phyloP scores from a whole-genome alignment of 1,140 invertebrate genomes.

The Leptinotarsa texana region DNA sequence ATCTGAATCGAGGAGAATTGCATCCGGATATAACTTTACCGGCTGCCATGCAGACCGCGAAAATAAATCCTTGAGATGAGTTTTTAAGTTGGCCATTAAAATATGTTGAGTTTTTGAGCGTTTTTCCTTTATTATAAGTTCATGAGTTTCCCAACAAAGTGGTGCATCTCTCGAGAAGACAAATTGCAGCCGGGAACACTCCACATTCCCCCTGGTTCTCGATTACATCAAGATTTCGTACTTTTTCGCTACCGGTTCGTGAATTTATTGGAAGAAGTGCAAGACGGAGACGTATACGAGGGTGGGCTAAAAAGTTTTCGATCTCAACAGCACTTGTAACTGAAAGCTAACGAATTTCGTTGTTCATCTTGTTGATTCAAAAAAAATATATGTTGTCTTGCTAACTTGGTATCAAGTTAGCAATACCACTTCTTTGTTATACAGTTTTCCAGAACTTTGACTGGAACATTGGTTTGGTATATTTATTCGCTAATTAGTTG shows the following conservation, averaged over 20 bases:
- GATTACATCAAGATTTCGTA: not conserved
- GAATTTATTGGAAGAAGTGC: not conserved
- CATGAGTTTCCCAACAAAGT: conserved; percentile 3
- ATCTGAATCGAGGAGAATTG: not conserved
- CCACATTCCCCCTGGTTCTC: not conserved
- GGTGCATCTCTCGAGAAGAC: not conserved
- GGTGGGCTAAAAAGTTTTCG: no score
- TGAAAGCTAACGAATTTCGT: no score
- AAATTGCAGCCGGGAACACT: not conserved
- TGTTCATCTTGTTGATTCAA: no score
- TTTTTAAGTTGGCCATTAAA: conserved; percentile 6
- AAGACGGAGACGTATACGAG: not conserved
- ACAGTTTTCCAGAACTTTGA: no score
- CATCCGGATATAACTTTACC: not conserved
- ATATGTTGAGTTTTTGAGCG: not conserved
- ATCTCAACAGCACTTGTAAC: no score
- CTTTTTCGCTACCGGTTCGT: not conserved
- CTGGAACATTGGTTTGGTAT: no score
- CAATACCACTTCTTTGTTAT: no score
- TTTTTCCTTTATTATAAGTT: conserved; percentile 6
- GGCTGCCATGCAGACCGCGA: not conserved
- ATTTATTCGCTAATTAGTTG: no score
- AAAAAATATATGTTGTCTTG: no score
- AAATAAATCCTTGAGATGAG: not conserved
- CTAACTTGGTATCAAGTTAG: no score